A percentile compares a stretch with the other conserved stretches of the same genome.
Evolutionary conservation across 2,888 invertebrate genomes (phyloP).

Genomic region (Platycnemis pennipes): DNA sequence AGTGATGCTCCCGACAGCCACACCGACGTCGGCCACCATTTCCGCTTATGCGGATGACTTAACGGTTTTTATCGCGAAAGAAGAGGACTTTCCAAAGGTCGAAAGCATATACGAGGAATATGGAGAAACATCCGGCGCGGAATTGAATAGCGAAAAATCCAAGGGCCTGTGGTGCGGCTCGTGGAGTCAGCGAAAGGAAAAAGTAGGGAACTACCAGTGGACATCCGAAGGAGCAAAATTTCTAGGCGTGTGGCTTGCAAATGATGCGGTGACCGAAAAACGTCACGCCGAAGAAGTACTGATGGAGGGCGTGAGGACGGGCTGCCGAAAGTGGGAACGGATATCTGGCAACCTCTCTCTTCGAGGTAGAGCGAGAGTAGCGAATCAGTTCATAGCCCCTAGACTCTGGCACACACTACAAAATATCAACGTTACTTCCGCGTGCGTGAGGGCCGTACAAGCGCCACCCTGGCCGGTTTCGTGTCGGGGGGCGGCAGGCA

Average conservation of each 20-base stretch:
- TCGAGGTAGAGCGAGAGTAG: background rate
- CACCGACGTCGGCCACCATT: no score
- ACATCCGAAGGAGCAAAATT: background rate
- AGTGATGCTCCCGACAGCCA: no score
- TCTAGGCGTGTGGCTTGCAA: background rate
- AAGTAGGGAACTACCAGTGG: background rate
- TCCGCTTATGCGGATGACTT: background rate
- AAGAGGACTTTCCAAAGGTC: background rate
- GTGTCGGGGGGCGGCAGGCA: no score
- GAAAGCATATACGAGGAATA: background rate
- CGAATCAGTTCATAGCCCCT: no score
- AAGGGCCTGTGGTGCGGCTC: background rate
- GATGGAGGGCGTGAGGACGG: background rate
- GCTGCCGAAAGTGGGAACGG: background rate
- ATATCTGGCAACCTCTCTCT: background rate
- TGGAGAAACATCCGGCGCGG: background rate
- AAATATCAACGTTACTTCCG: no score
- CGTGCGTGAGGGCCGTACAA: no score
- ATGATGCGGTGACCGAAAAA: background rate
- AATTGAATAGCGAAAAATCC: background rate
- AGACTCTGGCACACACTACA: no score
- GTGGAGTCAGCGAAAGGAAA: background rate
- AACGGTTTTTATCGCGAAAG: background rate
- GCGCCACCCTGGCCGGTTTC: no score
- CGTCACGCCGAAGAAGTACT: background rate